phyloP scores from a whole-genome alignment of 2,888 invertebrate species.

The Caenorhabditis sp. region DNA sequence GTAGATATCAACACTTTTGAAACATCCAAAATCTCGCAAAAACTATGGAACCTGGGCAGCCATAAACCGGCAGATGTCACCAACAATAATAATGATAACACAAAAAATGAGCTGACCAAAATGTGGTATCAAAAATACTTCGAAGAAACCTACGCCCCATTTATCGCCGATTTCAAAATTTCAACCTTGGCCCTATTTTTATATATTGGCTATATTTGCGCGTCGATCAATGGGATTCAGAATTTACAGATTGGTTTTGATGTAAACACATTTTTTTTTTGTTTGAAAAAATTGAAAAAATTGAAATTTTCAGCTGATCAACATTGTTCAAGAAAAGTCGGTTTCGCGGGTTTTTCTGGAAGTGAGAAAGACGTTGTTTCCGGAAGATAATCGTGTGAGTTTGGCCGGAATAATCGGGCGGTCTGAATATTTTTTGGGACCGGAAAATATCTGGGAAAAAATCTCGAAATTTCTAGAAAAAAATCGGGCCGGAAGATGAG shows the following conservation, averaged over 20 bases:
- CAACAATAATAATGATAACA: conserved; percentile 26
- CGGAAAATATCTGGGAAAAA: too few relatives aligned
- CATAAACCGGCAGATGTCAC: conserved; percentile 16
- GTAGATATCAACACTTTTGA: conserved; percentile 21
- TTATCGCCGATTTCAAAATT: conserved; percentile 40
- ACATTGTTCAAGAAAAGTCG: conserved; percentile 58
- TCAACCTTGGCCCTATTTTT: conserved; percentile 34
- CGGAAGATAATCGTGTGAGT: conserved; percentile 35
- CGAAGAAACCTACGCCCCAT: conserved; percentile 56
- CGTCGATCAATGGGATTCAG: conserved; percentile 46
- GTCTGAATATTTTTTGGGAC: too few relatives aligned
- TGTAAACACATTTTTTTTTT: conserved; percentile 50
- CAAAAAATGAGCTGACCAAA: conserved; percentile 7
- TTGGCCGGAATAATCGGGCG: too few relatives aligned
- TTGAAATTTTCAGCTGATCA: conserved; percentile 56
- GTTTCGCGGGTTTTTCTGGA: conserved; percentile 56
- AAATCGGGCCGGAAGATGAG: too few relatives aligned
- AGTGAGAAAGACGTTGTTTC: conserved; percentile 43
- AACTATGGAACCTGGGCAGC: conserved; percentile 32
- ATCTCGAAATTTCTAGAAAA: too few relatives aligned
- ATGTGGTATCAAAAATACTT: conserved; percentile 65
- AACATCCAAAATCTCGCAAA: background rate
- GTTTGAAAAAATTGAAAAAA: too few relatives aligned
- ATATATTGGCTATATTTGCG: conserved; percentile 45
- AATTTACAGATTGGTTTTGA: conserved; percentile 61